Percentiles rank a stretch among this genome's conserved stretches.
Conservation (phyloP, 2,113 vertebrate genomes). For the Leucosticte australis region DNA sequence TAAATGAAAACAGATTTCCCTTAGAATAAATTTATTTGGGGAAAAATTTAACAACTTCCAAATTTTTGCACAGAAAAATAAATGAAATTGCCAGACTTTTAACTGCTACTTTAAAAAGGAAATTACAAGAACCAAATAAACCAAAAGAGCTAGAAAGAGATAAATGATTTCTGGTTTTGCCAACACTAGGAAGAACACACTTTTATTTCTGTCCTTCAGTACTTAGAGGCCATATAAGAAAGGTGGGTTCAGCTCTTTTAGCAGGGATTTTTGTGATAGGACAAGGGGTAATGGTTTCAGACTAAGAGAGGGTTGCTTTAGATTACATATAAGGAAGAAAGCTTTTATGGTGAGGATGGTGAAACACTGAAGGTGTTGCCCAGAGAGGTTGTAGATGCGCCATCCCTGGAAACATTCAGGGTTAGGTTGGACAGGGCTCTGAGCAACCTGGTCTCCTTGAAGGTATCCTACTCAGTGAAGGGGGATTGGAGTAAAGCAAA, state of each 20-base stretch:
- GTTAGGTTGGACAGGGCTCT: not conserved
- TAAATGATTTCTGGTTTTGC: not conserved
- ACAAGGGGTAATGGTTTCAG: not conserved
- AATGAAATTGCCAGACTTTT: not conserved
- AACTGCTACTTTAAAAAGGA: not conserved
- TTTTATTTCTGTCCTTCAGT: not conserved
- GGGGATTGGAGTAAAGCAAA: not conserved
- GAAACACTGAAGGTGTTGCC: not conserved
- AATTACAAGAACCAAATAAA: not conserved
- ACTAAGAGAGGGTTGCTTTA: not conserved
- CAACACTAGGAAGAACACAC: not conserved
- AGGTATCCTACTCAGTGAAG: not conserved
- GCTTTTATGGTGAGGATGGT: not conserved
- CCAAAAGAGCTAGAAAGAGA: not conserved
- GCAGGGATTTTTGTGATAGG: not conserved
- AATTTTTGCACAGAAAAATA: not conserved
- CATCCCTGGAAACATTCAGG: not conserved
- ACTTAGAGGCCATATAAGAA: not conserved
- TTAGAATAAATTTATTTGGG: not conserved
- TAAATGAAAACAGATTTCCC: not conserved
- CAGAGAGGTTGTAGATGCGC: not conserved
- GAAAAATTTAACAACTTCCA: not conserved
- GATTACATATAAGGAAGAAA: not conserved
- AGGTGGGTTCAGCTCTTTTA: not conserved
- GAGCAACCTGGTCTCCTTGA: not conserved